These are phyloP conservation scores for Drosophila quinaria DNA, from an alignment of 2,888 invertebrate species.

Conservation along the genomic window DNA sequence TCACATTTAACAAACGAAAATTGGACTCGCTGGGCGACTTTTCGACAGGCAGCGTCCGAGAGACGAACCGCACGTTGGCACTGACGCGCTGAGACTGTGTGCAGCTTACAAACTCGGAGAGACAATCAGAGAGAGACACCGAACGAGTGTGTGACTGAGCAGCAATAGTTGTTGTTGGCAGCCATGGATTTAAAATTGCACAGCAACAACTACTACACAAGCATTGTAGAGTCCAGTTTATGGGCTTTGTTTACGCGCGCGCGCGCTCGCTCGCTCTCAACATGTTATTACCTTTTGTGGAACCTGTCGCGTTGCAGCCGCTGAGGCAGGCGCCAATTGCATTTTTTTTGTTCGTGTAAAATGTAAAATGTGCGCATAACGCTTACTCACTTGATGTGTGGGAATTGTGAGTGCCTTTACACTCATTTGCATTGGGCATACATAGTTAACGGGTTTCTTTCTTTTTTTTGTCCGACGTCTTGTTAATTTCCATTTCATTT, in stretches of 20 bases:
- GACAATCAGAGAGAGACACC: constrained; percentile 25
- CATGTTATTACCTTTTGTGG: constrained; percentile 65
- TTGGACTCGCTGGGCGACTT: constrained; percentile 42
- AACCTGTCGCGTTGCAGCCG: constrained; percentile 43
- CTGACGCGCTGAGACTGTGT: constrained; percentile 58
- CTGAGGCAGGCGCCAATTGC: constrained; percentile 47
- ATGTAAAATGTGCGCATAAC: constrained; percentile 39
- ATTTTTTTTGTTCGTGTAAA: constrained; percentile 10
- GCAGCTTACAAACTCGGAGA: constrained; percentile 33
- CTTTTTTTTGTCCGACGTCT: constrained; percentile 12
- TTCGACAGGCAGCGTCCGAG: constrained; percentile 48
- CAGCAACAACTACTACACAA: constrained; percentile 34
- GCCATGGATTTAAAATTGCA: constrained; percentile 63
- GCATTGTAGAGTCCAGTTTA: constrained; percentile 64
- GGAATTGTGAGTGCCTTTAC: constrained; percentile 19
- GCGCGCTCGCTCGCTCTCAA: constrained; percentile 47
- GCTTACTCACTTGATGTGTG: constrained; percentile 46
- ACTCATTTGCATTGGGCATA: constrained; percentile 52
- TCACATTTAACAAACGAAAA: constrained; percentile 64
- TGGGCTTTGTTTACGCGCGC: constrained; percentile 62
- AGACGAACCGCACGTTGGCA: constrained; percentile 60
- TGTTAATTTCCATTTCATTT: constrained; percentile 38
- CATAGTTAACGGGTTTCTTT: constrained; percentile 39
- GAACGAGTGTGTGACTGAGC: constrained; percentile 25
- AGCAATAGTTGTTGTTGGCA: constrained; percentile 27